Evolutionary conservation across 2,797 vertebrate species (phyloP).

Genomic region (Coreius guichenoti): DNA sequence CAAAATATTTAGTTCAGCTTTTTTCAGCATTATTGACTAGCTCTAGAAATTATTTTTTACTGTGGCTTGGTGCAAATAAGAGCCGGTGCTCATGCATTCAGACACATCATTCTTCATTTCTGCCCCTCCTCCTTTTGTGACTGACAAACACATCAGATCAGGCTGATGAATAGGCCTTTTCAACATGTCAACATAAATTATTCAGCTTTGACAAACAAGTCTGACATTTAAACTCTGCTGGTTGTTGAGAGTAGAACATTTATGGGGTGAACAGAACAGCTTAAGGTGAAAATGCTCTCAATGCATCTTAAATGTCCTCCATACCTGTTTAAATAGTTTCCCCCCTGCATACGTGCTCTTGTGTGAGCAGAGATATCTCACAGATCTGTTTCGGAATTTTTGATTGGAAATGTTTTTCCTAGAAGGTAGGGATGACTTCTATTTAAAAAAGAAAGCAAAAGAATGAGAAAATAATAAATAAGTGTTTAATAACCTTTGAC

Average conservation of each 20-base stretch:
- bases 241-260: conserved; percentile 59
- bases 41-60: neutral
- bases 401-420: neutral
- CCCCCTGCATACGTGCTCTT: neutral
- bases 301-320: neutral
- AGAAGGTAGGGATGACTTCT: neutral
- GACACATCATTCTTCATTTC: conserved; percentile 17
- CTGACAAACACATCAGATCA: conserved; percentile 66
- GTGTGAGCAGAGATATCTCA: neutral
- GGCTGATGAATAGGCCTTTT: conserved; percentile 72
- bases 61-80: neutral
- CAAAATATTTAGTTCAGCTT: neutral
- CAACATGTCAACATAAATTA: conserved; percentile 82
- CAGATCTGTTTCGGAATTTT: neutral
- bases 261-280: conserved; percentile 34
- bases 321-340: neutral
- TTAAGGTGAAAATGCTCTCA: conserved; percentile 15
- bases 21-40: neutral
- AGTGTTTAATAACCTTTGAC: neutral
- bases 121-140: conserved; percentile 18
- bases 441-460: neutral
- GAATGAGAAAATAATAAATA: neutral
- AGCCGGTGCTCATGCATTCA: neutral
- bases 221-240: conserved; percentile 78
- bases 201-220: conserved; percentile 78